These are phyloP conservation scores for Drosophila borborema DNA, from an alignment of 2,888 invertebrate species.

Conservation along the genomic window DNA sequence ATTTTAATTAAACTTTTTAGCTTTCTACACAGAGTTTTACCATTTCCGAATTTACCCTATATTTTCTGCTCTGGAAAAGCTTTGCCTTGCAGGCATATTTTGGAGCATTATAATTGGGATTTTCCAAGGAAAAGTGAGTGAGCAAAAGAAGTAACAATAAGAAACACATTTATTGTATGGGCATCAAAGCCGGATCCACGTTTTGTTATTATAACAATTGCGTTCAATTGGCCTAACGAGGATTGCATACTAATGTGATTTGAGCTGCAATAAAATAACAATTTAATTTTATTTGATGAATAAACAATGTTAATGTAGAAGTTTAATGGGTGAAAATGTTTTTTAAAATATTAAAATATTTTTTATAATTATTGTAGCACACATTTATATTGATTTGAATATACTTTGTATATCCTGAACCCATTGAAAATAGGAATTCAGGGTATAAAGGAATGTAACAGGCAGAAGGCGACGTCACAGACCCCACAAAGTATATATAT, in stretches of 20 bases:
- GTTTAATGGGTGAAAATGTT: no score
- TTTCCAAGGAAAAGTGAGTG: neutral
- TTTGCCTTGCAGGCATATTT: neutral
- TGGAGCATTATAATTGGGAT: neutral
- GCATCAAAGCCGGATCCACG: constrained; percentile 6
- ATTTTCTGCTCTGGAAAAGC: neutral
- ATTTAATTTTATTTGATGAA: neutral
- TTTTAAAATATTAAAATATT: no score
- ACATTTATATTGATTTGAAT: no score
- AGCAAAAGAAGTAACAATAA: neutral
- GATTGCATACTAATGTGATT: neutral
- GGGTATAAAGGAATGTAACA: no score
- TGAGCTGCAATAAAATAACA: neutral
- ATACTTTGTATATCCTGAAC: no score
- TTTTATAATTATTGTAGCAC: no score
- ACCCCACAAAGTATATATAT: no score
- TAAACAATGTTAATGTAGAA: no score
- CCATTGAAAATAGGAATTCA: no score
- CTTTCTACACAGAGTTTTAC: no score
- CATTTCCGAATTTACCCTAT: neutral
- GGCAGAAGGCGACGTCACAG: no score
- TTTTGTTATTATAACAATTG: neutral
- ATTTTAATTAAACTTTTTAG: no score
- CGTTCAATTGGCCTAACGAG: neutral
- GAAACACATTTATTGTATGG: constrained; percentile 1